These are phyloP conservation scores for Cyphomyrmex costatus DNA, from an alignment of 1,140 invertebrate genomes.

Conservation along the genomic window DNA sequence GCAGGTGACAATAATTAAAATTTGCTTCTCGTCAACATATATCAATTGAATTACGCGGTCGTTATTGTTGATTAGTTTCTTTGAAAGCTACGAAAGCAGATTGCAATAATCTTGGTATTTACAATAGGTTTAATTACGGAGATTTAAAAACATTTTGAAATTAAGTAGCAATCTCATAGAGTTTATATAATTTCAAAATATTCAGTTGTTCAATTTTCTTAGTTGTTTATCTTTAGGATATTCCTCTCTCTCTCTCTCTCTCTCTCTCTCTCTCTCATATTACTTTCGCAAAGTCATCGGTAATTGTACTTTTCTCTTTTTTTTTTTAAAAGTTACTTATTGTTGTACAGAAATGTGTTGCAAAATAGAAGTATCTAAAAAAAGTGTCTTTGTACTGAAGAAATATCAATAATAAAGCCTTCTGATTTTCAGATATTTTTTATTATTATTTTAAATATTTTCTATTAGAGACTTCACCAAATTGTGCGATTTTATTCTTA, in stretches of 20 bases:
- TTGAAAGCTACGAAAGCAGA: background rate
- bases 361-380: background rate
- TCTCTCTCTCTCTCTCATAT: too few species aligned
- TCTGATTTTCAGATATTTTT: background rate
- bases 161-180: background rate
- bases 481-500: background rate
- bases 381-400: background rate
- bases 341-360: background rate
- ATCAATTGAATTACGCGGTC: constrained; percentile 6
- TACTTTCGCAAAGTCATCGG: background rate
- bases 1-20: constrained; percentile 29
- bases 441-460: background rate
- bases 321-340: background rate
- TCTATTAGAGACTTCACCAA: too few species aligned
- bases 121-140: background rate
- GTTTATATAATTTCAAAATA: background rate
- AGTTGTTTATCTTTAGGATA: background rate
- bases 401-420: background rate
- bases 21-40: background rate
- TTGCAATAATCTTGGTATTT: background rate
- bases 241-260: too few species aligned
- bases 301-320: background rate
- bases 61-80: background rate
- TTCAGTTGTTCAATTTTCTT: background rate
- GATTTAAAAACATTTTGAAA: background rate